Evolutionary conservation across 2,888 invertebrate genomes (phyloP), one percentile per base, ranked within the genome.

Genomic region (Octodonta nipae): DNA sequence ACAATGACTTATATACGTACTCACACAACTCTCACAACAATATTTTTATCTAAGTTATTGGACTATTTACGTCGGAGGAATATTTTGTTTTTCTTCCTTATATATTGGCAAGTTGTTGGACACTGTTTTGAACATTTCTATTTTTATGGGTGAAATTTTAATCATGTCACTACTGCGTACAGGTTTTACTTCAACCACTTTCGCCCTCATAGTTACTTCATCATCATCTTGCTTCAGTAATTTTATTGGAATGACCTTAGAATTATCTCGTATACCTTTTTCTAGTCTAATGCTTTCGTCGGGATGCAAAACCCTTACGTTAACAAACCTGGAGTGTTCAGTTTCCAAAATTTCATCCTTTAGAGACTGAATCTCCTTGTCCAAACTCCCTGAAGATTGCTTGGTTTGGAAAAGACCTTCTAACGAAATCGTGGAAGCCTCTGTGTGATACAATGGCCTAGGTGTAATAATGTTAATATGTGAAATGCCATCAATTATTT

Each of bases 401-500:
- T 37, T 37, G 16, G 15, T 32, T 52, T 72, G 70, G 46, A 80
- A 80, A 5, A 80, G 58, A 2, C 70, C 75, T 60, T 80, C 75
- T 40, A 80, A 55, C 7, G 79, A 61, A 40, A 80, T 68, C 1
- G 78, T 79, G 0, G 78, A 76, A 2, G 73, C 69, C 54, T 78
- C 72, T 5, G 63, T 51, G 15, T 55, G 42, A 28, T 50, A 48
- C 4, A 52, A 38, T 3, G 61, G 57, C 35, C 50, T 49, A 2
- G 60, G 56, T 4, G 63, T 60, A 13, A 58, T 50, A 7, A 59
- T 49, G 30, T 57, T 56, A 12, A 61, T 58, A 12, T 52, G 49
- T 1, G 61, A 60, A 35, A 47, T 50, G 13, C 58, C 56, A 33
- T 59, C 58, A 13, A 61, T 59, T 17, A 53, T 51, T 31, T 56